phyloP scores from a whole-genome alignment of 2,113 vertebrate species.

The Phyllostomus discolor region DNA sequence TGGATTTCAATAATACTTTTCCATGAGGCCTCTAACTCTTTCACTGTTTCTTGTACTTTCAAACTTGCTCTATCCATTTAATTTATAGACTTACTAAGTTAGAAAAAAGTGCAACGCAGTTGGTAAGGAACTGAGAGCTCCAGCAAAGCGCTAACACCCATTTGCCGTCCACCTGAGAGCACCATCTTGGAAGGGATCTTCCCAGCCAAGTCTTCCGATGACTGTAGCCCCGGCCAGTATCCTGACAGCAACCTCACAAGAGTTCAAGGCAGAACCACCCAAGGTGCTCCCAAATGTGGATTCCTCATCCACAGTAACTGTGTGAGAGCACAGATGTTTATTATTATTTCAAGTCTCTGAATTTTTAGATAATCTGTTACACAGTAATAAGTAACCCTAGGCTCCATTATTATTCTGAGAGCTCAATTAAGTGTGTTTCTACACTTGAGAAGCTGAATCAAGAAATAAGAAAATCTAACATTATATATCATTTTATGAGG shows the following conservation, averaged over 20 bases:
- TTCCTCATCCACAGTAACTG: neutral
- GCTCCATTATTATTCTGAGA: neutral
- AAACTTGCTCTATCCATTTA: neutral
- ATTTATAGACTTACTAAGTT: neutral
- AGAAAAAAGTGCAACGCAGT: neutral
- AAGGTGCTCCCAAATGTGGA: neutral
- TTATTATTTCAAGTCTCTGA: neutral
- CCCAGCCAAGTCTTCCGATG: neutral
- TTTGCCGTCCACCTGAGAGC: neutral
- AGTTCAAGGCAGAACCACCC: neutral
- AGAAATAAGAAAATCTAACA: neutral
- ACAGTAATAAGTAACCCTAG: neutral
- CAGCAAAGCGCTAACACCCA: neutral
- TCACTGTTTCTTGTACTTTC: neutral
- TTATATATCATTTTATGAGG: neutral
- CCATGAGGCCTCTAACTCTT: neutral
- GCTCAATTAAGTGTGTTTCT: neutral
- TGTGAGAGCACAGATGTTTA: neutral
- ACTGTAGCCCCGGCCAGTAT: neutral
- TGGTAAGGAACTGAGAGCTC: neutral
- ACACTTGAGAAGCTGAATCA: neutral
- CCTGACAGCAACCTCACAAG: neutral
- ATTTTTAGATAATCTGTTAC: neutral
- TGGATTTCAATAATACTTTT: neutral
- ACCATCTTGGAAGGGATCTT: neutral